These are phyloP conservation scores for Propithecus deckenii DNA, from an alignment of 2,797 vertebrate species.

Conservation along the genomic window DNA sequence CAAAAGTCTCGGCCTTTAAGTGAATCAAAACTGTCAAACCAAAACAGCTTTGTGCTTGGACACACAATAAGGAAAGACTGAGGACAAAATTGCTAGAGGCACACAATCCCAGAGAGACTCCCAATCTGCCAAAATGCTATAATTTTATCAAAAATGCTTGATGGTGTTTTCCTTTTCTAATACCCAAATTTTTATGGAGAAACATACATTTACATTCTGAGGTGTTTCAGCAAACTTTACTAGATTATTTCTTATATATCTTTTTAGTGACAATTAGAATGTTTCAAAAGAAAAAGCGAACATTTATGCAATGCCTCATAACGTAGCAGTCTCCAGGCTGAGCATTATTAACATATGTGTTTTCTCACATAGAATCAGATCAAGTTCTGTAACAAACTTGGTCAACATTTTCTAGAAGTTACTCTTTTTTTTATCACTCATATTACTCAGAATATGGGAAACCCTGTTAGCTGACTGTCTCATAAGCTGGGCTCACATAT, in stretches of 20 bases:
- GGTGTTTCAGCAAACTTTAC: background rate
- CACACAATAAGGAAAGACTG: background rate
- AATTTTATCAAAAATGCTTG: background rate
- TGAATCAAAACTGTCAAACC: background rate
- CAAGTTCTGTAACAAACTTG: background rate
- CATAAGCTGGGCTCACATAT: background rate
- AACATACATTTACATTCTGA: background rate
- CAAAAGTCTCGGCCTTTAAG: background rate
- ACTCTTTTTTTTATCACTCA: constrained; percentile 15
- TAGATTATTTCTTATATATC: background rate
- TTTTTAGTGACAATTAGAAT: constrained; percentile 10
- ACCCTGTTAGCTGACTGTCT: constrained; percentile 7
- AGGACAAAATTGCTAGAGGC: background rate
- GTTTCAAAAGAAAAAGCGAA: background rate
- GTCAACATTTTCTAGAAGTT: constrained; percentile 26
- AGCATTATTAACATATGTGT: background rate
- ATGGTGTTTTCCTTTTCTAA: background rate
- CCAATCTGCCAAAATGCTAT: background rate
- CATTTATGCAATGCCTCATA: background rate
- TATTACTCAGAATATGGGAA: background rate
- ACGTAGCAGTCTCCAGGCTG: background rate
- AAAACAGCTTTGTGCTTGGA: background rate
- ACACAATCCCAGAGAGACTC: background rate
- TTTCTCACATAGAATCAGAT: background rate
- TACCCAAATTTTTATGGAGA: background rate